Conservation (phyloP, 2,113 vertebrate genomes). For the Arothron firmamentum region DNA sequence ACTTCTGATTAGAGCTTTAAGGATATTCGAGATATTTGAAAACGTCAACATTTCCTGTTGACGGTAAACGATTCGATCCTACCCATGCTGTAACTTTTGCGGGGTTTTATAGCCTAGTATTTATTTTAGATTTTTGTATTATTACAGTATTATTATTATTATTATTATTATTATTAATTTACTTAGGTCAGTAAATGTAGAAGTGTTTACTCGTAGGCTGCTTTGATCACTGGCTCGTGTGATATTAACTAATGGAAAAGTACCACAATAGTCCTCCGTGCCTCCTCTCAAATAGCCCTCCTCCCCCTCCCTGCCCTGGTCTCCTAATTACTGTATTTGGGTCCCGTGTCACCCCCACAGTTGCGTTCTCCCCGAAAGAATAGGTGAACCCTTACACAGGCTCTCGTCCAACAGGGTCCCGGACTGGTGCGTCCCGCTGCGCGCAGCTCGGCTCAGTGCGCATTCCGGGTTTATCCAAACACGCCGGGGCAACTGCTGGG, state of each 20-base stretch:
- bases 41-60: no score
- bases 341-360: conserved; percentile 14
- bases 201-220: conserved; percentile 1
- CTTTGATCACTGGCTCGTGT: neutral
- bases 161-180: neutral
- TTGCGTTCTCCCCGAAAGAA: neutral
- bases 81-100: no score
- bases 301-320: neutral
- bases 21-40: no score
- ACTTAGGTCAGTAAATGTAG: neutral
- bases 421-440: conserved; percentile 42
- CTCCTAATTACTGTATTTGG: conserved; percentile 16
- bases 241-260: conserved; percentile 36
- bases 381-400: conserved; percentile 3
- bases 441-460: conserved; percentile 14
- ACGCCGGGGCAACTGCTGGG: neutral
- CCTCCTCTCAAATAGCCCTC: conserved; percentile 2
- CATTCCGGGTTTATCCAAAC: neutral
- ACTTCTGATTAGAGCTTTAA: no score
- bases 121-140: neutral
- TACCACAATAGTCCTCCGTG: conserved; percentile 16
- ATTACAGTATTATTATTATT: no score
- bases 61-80: no score
- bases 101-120: neutral
- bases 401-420: conserved; percentile 16